Evolutionary conservation across 2,113 vertebrate species (phyloP), one percentile per base, ranked within the genome.

Genomic region (Hippocampus guttulatus): DNA sequence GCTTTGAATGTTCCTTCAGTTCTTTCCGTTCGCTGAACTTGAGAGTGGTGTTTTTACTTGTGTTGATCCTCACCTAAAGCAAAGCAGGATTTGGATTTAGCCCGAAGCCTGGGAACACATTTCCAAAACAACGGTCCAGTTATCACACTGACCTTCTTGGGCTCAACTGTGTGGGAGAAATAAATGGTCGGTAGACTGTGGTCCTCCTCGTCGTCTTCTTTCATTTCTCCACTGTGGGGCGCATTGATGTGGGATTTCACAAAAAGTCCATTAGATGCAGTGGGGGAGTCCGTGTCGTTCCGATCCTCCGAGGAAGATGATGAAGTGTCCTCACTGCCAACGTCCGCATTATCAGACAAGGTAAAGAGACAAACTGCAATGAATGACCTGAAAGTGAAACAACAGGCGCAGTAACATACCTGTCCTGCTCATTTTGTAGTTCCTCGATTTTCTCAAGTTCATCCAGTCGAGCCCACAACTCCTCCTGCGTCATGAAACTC

Each of bases 1-100:
- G 93, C 82, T 95, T 98, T 45, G 95, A 95, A 80, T 95, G 95
- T 67, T 96, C 96, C 81, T 92, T 93, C 77, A 91, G 88, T 64
- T 92, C 92, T 75, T 96, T 98, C 84, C 93, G 94, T 75, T 99
- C 95, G 20, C 96, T 98, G 87, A 96, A 98, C 92, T 98, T 98
- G 73, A 99, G 86, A 5, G 89, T 99, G 67, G 96, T 98, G 89
- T 99, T 99, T 90, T 95, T 97, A 41, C 95, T 95, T 30, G 95
- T 99, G 90, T 98, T 98, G 91, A 99, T 99, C 87, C 97, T 94
- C 75, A 98, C 96, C 97, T 99, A 87, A 78, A 69, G 52, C 33
- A 43, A 55, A 67, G 0, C 69, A 2, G 67, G 10, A 49, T 8
- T 8, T 23, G n/a, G 20, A 23, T 27, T 18, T n/a, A 6, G 20